A percentile compares a stretch with the other conserved stretches of the same genome.
phyloP scores from a whole-genome alignment of 2,113 vertebrate species.

The Lophius piscatorius region DNA sequence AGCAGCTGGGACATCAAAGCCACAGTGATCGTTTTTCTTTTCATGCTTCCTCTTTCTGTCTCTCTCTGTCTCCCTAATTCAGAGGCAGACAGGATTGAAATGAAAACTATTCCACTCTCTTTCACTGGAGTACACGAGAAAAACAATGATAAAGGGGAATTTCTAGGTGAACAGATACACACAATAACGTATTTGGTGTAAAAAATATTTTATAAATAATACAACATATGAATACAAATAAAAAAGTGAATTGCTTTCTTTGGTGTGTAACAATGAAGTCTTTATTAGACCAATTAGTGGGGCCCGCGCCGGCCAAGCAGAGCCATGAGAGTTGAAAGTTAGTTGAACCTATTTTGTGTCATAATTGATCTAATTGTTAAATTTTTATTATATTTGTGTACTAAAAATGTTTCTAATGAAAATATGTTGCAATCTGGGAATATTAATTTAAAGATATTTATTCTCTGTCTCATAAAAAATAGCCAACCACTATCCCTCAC shows the following conservation, averaged over 20 bases:
- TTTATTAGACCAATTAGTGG: neutral
- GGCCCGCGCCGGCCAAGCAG: neutral
- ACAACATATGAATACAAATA: neutral
- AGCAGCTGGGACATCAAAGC: constrained; percentile 54
- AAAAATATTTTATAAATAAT: neutral
- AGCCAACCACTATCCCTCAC: neutral
- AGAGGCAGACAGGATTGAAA: neutral
- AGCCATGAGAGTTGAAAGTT: constrained; percentile 3
- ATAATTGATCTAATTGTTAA: constrained; percentile 1
- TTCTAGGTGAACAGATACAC: too few species aligned
- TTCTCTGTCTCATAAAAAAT: neutral
- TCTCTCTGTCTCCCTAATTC: constrained; percentile 28
- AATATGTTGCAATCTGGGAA: neutral
- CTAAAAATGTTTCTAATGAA: constrained; percentile 7
- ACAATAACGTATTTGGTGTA: too few species aligned
- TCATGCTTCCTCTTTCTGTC: constrained; percentile 20
- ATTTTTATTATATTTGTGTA: constrained; percentile 17
- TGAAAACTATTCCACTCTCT: neutral
- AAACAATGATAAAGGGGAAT: too few species aligned
- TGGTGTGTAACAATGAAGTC: neutral
- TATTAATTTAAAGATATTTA: constrained; percentile 9
- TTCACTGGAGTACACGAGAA: neutral
- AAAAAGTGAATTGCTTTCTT: neutral
- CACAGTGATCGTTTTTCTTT: constrained; percentile 57
- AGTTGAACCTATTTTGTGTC: neutral